Evolutionary conservation across 2,797 vertebrate genomes (phyloP), one percentile per base, ranked within the genome.

Genomic region (Clarias fuscus): DNA sequence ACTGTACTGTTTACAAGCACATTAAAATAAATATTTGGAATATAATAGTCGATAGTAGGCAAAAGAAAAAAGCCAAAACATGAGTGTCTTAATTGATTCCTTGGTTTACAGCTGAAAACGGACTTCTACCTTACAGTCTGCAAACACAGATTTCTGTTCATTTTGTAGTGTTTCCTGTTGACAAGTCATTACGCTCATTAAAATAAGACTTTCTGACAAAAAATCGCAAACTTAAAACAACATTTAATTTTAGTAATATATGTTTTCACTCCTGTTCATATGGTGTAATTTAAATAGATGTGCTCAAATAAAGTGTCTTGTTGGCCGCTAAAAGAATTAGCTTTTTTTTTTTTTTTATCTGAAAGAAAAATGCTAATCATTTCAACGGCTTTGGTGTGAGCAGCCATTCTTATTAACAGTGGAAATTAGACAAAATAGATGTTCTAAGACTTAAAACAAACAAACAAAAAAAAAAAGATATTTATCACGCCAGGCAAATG

Each of bases 51-150:
- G 0, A n/a, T n/a, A 7, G 22, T 13, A 48, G 0, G 20, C 18
- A 71, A 43, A 75, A 53, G 27, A 27, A 7, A 40, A 70, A 6
- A 33, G 10, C 24, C 22, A 43, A 72, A 72, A 70, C 40, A 22
- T 10, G 18, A 0, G 40, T 53, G 4, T 48, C 5, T 48, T 73
- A 13, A 70, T 24, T 43, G 22, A 13, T 73, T 24, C 48, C 11
- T 43, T 73, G 22, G 40, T 11, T 30, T 43, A 78, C 65, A 27
- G 88, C 65, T 61, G 72, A 59, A 59, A 56, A 78, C 30, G 7
- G 10, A 27, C 48, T 10, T 77, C 1, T 18, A 58, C 14, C n/a
- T 40, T 0, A 37, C n/a, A 56, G 15, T 53, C 14, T 37, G 37
- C 37, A 0, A 17, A 37, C n/a, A 58, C 30, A 22, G 7, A 30